These are phyloP conservation scores for Drosophila melanocephala DNA, from an alignment of 2,888 invertebrate genomes.

Conservation along the genomic window DNA sequence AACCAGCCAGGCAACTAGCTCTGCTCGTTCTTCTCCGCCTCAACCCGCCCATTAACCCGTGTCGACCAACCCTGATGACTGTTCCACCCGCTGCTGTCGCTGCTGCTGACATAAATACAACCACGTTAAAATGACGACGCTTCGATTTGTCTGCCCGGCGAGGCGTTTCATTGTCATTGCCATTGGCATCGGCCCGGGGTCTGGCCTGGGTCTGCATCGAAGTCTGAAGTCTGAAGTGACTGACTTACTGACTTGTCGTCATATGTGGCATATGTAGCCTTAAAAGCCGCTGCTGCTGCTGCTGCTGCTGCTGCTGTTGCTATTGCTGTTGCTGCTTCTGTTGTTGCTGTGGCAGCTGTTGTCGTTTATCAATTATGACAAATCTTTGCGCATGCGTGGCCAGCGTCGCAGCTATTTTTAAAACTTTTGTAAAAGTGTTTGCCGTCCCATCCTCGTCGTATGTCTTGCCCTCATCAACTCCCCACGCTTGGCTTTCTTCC, in stretches of 20 bases:
- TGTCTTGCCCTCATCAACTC: background rate
- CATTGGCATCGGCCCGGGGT: constrained; percentile 32
- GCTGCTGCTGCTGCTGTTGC: constrained; percentile 10
- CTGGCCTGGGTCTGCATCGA: constrained; percentile 29
- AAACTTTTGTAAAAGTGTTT: constrained; percentile 53
- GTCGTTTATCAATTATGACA: constrained; percentile 85
- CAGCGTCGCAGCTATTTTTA: constrained; percentile 69
- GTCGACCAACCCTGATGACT: constrained; percentile 5
- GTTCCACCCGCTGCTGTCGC: constrained; percentile 18
- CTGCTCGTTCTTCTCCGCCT: background rate
- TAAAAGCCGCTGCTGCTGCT: constrained; percentile 30
- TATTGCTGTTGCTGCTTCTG: constrained; percentile 11
- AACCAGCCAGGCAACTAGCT: background rate
- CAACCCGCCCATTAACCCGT: background rate
- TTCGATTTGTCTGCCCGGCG: constrained; percentile 70
- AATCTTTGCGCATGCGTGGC: constrained; percentile 85
- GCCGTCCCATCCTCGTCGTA: constrained; percentile 11
- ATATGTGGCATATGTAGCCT: constrained; percentile 54
- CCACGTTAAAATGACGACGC: constrained; percentile 30
- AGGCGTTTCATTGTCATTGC: constrained; percentile 66
- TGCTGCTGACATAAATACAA: background rate
- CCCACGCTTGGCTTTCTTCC: constrained; percentile 6
- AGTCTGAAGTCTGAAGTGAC: constrained; percentile 22
- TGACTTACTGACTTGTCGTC: constrained; percentile 54
- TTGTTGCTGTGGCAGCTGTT: constrained; percentile 48